Base-by-base conservation (phyloP, 2,888 invertebrate genomes). In the Ichneumoninae sp. region DNA sequence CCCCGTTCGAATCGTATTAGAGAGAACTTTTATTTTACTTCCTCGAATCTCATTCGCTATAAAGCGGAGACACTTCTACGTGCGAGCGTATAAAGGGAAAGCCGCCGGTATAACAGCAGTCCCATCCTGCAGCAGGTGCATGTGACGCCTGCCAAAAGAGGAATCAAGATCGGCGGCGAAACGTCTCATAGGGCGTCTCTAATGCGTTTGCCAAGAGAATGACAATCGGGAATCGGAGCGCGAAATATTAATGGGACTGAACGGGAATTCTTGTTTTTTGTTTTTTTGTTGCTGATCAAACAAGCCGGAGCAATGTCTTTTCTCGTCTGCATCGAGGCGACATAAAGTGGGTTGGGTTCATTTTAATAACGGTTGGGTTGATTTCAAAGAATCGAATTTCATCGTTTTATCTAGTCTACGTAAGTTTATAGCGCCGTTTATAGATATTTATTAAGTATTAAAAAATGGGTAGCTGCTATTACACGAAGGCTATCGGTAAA, bases 71-170 rank as follows among this genome's bases (percentile, higher is more conserved):
- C 65, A 77, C 66, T 76, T 60, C 40, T 26, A 66, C 47, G 16
- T 63, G 65, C 4, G 10, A 33, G 40, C 6, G 60, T 60, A 54
- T 73, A 57, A 84, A 81, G 77, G 81, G 47, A 66, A 84, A 81
- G 84, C 84, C 81, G 84, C 81, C 81, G 6, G 8, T 50, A 13
- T 36, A 47, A 68, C 77, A 77, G 68, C 77, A 77, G 77, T 57
- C 33, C 66, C 30, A 50, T 33, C 75, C 57, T 66, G 33, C 30
- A 68, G 81, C 83, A 83, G 83, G 84, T 81, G 84, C 74, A 22
- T 22, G 65, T 78, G 84, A 84, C 81, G 81, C 74, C 78, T 84
- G 84, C 77, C 84, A 84, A 84, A 84, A 84, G 69, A 22, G 78
- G 57, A 84, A 78, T 84, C 81, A 47, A 74, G 19, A 65, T 54